Percentiles rank a stretch among this genome's conserved stretches.
phyloP scores from a whole-genome alignment of 2,888 invertebrate species.

The Lasius fuliginosus region DNA sequence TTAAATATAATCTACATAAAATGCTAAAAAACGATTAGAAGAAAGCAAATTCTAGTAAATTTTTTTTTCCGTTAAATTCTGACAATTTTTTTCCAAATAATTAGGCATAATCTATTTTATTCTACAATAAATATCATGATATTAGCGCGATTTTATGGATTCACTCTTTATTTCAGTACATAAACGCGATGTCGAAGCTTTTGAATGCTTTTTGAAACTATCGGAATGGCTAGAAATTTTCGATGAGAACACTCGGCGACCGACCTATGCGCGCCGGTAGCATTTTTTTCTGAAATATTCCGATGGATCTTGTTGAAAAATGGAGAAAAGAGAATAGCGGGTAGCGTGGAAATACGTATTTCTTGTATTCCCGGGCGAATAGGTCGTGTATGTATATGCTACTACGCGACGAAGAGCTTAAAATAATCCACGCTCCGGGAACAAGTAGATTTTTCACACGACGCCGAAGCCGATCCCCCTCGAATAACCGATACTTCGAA shows the following conservation, averaged over 20 bases:
- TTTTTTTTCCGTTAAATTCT: background rate
- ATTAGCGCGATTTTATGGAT: background rate
- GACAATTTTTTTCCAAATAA: background rate
- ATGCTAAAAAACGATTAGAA: background rate
- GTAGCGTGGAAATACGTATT: constrained; percentile 42
- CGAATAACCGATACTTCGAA: constrained; percentile 37
- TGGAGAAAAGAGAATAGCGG: constrained; percentile 39
- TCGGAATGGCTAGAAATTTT: constrained; percentile 28
- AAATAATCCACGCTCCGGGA: constrained; percentile 56
- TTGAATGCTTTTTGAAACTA: constrained; percentile 3
- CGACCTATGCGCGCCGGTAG: background rate
- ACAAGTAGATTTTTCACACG: constrained; percentile 55
- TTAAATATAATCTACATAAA: constrained; percentile 7
- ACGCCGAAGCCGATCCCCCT: constrained; percentile 42
- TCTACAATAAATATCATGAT: background rate
- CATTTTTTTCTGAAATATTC: constrained; percentile 53
- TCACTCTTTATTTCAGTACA: background rate
- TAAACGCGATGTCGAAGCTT: background rate
- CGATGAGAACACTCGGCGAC: constrained; percentile 1
- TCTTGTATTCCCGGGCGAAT: constrained; percentile 50
- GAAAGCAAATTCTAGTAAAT: background rate
- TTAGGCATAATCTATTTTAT: background rate
- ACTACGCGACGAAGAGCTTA: constrained; percentile 48
- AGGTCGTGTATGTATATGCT: background rate
- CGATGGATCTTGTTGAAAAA: constrained; percentile 46